Conservation (phyloP, 2,888 invertebrate species). For the Trachelus tabidus region DNA sequence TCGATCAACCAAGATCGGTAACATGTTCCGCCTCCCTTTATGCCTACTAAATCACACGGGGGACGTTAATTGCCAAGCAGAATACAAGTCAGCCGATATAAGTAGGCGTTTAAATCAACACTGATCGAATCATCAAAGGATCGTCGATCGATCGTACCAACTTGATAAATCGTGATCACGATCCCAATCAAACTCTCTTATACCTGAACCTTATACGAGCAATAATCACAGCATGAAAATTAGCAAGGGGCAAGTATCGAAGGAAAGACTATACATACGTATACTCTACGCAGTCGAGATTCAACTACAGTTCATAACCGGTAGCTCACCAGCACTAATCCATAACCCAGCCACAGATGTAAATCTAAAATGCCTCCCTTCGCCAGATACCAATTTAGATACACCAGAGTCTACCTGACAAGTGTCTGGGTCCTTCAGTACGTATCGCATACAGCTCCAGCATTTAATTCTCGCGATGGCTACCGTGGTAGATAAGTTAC, state of each 20-base stretch:
- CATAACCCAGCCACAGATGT: neutral
- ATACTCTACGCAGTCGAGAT: neutral
- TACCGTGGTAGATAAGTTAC: neutral
- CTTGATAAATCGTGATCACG: neutral
- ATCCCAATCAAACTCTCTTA: neutral
- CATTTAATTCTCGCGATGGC: neutral
- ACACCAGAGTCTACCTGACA: neutral
- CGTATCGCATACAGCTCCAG: neutral
- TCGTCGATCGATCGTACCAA: neutral
- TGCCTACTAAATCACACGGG: neutral
- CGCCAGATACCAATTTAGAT: slow-evolving; percentile 10
- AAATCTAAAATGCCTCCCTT: neutral
- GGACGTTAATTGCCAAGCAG: neutral
- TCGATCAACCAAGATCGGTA: neutral
- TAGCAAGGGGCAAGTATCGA: neutral
- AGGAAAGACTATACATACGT: neutral
- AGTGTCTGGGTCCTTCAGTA: neutral
- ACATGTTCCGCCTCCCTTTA: neutral
- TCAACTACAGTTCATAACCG: too few relatives aligned
- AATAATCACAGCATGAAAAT: neutral
- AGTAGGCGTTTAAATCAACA: neutral
- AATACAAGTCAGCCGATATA: neutral
- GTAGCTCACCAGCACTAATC: too few relatives aligned
- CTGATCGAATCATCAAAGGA: neutral
- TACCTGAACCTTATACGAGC: neutral